Evolutionary conservation across 2,113 vertebrate species (phyloP).

Genomic region (Salvelinus alpinus): DNA sequence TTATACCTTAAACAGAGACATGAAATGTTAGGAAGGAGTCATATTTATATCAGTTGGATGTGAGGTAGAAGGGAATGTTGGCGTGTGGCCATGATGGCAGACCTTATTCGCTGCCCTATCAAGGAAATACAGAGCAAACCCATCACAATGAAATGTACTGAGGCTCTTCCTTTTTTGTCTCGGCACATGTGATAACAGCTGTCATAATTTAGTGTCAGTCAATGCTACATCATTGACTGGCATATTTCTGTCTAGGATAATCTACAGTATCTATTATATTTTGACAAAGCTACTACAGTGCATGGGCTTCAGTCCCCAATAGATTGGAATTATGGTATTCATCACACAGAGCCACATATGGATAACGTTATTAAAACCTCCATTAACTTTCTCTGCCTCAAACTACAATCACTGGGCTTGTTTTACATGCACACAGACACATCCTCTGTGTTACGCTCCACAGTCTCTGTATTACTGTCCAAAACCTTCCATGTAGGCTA

Average conservation of each 20-base stretch:
- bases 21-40: conserved; percentile 2
- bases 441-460: background rate
- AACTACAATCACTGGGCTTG: conserved; percentile 15
- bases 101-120: background rate
- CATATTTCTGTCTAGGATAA: background rate
- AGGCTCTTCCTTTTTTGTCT: background rate
- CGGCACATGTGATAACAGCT: background rate
- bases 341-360: conserved; percentile 8
- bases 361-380: conserved; percentile 23
- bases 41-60: conserved; percentile 28
- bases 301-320: background rate
- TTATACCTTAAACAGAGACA: conserved; percentile 31
- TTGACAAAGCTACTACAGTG: background rate
- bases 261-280: background rate
- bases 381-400: conserved; percentile 19
- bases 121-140: background rate
- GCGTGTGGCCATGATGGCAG: background rate
- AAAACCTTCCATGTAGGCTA: background rate
- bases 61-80: background rate
- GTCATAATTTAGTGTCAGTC: background rate
- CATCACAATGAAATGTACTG: background rate
- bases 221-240: background rate
- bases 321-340: background rate
- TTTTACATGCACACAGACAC: conserved; percentile 7
- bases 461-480: too few species aligned